Conservation (phyloP, 2,113 vertebrate genomes). For the Tragelaphus buxtoni region DNA sequence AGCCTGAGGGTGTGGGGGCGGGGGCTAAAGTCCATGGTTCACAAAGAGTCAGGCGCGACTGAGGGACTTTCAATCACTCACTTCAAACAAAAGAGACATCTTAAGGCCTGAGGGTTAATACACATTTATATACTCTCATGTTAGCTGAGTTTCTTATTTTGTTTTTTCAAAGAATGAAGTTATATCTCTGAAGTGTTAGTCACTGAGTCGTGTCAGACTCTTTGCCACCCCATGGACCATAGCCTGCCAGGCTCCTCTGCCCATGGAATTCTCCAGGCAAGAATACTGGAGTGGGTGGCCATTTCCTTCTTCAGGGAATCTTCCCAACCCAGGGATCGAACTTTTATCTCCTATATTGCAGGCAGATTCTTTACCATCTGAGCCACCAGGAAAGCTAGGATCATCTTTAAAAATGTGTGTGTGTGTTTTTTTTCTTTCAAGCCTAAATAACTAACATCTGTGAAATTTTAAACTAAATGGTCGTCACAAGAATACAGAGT, state of each 20-base stretch:
- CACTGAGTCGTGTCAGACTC: neutral
- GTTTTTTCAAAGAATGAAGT: neutral
- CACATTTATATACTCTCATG: neutral
- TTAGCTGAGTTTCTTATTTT: neutral
- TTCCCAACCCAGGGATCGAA: neutral
- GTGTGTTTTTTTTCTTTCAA: neutral
- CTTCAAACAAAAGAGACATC: neutral
- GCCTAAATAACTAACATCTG: neutral
- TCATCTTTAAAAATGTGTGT: neutral
- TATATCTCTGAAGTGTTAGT: neutral
- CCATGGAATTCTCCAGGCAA: neutral
- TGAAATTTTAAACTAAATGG: neutral
- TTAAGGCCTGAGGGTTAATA: neutral
- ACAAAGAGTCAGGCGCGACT: neutral
- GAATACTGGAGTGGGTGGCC: neutral
- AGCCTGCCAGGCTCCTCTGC: neutral
- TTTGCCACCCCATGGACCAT: neutral
- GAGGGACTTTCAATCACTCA: neutral
- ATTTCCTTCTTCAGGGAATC: neutral
- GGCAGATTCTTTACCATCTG: neutral
- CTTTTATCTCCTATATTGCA: neutral
- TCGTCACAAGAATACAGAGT: neutral
- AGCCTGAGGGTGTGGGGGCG: neutral
- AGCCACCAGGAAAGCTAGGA: neutral
- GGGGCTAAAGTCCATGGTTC: neutral